These are phyloP conservation scores for Copidosoma aretas DNA, from an alignment of 2,888 invertebrate species.

Conservation along the genomic window DNA sequence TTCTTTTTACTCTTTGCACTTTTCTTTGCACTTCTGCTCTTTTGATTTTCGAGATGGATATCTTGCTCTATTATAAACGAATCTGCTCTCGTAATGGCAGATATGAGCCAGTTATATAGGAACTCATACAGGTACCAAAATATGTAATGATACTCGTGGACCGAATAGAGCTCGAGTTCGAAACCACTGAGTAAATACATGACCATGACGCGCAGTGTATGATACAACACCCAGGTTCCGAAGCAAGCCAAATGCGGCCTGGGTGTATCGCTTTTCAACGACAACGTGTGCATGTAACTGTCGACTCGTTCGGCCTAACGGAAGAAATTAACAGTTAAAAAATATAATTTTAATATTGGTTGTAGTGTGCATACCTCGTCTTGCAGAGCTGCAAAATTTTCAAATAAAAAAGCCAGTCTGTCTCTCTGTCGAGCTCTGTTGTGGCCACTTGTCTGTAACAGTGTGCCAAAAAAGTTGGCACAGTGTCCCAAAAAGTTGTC, in stretches of 20 bases:
- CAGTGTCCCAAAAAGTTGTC: slow-evolving; percentile 89
- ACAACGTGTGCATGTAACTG: slow-evolving; percentile 76
- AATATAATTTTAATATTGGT: no score
- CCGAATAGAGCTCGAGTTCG: slow-evolving; percentile 93
- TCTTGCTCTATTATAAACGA: slow-evolving; percentile 82
- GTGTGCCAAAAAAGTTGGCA: slow-evolving; percentile 82
- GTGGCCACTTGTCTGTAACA: slow-evolving; percentile 90
- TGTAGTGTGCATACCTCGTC: slow-evolving; percentile 74
- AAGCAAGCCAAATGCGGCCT: slow-evolving; percentile 83
- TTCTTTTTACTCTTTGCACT: slow-evolving; percentile 74
- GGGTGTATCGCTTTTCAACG: slow-evolving; percentile 72
- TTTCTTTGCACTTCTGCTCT: slow-evolving; percentile 62
- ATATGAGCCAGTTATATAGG: slow-evolving; percentile 91
- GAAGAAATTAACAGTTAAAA: slow-evolving; percentile 19
- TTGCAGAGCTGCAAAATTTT: slow-evolving; percentile 89
- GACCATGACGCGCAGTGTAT: slow-evolving; percentile 90
- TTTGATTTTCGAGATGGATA: slow-evolving; percentile 62
- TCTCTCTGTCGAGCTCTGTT: slow-evolving; percentile 95
- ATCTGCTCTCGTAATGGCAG: slow-evolving; percentile 88
- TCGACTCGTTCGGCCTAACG: slow-evolving; percentile 88
- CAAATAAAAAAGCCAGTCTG: slow-evolving; percentile 86
- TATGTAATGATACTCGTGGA: slow-evolving; percentile 95
- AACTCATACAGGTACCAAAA: slow-evolving; percentile 97
- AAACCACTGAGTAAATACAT: slow-evolving; percentile 93
- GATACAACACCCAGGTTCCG: slow-evolving; percentile 94